Percentiles rank a stretch among this genome's conserved stretches.
Conservation (phyloP, 2,888 invertebrate genomes). For the Orthonevra nobilis region DNA sequence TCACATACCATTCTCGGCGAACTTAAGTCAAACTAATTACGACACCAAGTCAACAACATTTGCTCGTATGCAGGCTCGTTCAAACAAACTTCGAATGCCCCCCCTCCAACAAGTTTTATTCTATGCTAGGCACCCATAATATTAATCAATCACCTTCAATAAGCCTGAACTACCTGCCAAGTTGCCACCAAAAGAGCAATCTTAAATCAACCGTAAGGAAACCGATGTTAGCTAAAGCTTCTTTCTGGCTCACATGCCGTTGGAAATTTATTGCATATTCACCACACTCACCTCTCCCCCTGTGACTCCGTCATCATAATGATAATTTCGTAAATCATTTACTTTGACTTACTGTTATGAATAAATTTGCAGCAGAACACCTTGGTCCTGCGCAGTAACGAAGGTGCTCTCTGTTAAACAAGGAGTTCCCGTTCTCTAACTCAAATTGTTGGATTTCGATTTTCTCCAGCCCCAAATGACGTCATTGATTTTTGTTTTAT, state of each 20-base stretch:
- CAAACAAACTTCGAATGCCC: too few species aligned
- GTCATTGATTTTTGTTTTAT: constrained; percentile 60
- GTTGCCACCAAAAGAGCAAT: constrained; percentile 18
- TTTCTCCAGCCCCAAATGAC: constrained; percentile 60
- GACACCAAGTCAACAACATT: background rate
- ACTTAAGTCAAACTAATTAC: constrained; percentile 3
- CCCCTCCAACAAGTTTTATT: constrained; percentile 63
- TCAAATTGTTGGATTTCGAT: too few species aligned
- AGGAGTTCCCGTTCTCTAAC: constrained; percentile 45
- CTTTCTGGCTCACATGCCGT: constrained; percentile 1
- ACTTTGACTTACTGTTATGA: background rate
- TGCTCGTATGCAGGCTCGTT: too few species aligned
- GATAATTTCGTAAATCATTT: constrained; percentile 31
- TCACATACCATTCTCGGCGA: too few species aligned
- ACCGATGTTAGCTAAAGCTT: constrained; percentile 67
- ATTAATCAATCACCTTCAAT: constrained; percentile 51
- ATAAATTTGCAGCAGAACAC: background rate
- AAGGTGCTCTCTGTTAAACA: background rate
- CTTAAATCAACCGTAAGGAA: constrained; percentile 43
- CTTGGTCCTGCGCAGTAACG: constrained; percentile 10
- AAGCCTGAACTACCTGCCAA: constrained; percentile 6
- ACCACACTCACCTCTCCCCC: background rate
- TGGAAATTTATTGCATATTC: constrained; percentile 29
- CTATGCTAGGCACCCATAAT: constrained; percentile 21
- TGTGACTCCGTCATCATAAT: constrained; percentile 5